Base-by-base conservation (phyloP, 1,140 invertebrate species). In the Zophobas morio region DNA sequence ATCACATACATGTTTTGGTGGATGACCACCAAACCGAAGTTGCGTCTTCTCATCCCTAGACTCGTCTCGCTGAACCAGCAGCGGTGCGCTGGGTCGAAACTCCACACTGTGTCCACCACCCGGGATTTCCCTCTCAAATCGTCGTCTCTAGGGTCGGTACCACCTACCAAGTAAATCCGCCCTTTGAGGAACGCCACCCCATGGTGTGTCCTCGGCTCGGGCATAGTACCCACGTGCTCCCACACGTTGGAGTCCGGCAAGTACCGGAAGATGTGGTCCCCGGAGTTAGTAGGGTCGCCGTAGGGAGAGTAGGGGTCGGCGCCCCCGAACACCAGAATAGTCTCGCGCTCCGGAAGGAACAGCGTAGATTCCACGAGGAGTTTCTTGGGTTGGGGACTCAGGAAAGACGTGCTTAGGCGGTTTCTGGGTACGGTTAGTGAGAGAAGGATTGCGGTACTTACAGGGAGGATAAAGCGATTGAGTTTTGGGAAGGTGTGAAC, bases 101-200 rank as follows among this genome's bases (percentile, higher is more conserved):
- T 91, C 91, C 91, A 91, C 5, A 90, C 89, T 1, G 88, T 90
- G 2, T 88, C 87, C 0, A 91, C 88, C 1, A 89, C 88, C 1
- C 87, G 84, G 6, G 87, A 88, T 81, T 89, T 89, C 35, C 87
- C 87, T 20, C 87, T 84, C 2, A 86, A 79, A 74, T 90, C 88
- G 32, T 90, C 88, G 71, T 88, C 88, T 32, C 89, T 84, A 6
- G 90, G 90, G 85, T 92, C 90, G 1, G 89, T 88, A 49, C 90
- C 91, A 76, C 90, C 90, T 72, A 88, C 89, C 63, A 92, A 81
- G 80, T 90, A 92, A 34, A 92, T 86, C 76, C 88, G 84, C 37
- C 90, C 90, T 76, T 87, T 85, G 6, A 90, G 77, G 75, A 90
- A 90, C 6, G 87, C 88, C 0, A 89, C 87, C 1, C 89, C 88